Percentiles rank a stretch among this genome's conserved stretches.
phyloP scores from a whole-genome alignment of 2,888 invertebrate genomes.

The Plutella xylostella region DNA sequence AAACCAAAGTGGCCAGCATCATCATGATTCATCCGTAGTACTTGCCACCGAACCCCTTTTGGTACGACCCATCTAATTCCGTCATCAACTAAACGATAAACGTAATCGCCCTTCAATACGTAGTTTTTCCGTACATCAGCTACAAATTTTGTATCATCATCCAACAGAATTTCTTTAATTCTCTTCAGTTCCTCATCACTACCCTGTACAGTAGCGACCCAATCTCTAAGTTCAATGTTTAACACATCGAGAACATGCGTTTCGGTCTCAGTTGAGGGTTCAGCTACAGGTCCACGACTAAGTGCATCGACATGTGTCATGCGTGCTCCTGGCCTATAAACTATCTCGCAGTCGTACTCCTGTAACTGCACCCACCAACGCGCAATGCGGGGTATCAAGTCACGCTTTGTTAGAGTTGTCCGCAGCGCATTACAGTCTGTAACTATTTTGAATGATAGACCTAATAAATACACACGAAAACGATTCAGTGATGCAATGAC shows the following conservation, averaged over 20 bases:
- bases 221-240: conserved; percentile 9
- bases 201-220: conserved; percentile 17
- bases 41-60: conserved; percentile 16
- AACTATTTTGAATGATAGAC: conserved; percentile 5
- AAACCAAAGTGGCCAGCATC: conserved; percentile 18
- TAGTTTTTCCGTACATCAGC: not conserved
- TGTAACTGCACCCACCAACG: conserved; percentile 7
- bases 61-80: conserved; percentile 17
- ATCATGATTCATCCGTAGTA: conserved; percentile 18
- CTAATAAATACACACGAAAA: conserved; percentile 6
- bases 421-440: conserved; percentile 7
- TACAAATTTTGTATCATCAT: not conserved
- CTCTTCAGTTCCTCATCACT: conserved; percentile 10
- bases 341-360: conserved; percentile 6
- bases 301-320: conserved; percentile 8
- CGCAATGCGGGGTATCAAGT: conserved; percentile 4
- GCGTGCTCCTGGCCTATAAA: conserved; percentile 4
- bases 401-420: conserved; percentile 3
- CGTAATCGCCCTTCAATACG: not conserved
- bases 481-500: conserved; percentile 5
- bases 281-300: conserved; percentile 4
- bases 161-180: conserved; percentile 5
- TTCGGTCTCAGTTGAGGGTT: not conserved
- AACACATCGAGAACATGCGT: conserved; percentile 7
- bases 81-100: not conserved